Evolutionary conservation across 1,140 invertebrate genomes (phyloP), one percentile per base, ranked within the genome.

Genomic region (Drosophila athabasca): DNA sequence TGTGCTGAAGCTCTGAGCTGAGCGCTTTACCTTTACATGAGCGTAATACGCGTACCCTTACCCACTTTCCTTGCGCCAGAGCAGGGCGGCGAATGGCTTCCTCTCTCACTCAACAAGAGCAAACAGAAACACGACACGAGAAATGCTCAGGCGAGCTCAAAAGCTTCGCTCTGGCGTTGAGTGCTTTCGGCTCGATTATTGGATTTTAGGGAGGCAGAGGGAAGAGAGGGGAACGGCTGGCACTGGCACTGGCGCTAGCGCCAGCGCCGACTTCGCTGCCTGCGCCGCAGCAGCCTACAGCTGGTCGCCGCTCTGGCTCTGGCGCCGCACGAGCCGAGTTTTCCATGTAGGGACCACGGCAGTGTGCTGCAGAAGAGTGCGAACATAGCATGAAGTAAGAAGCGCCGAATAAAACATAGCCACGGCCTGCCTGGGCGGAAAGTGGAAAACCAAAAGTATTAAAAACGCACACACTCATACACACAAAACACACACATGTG

Each of bases 371-470:
- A 85, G 83, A 87, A 87, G 83, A 87, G 83, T 87, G 83, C 83
- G 83, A 87, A 88, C 83, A 88, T 87, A 87, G 83, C 82, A 85
- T 76, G 82, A 87, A 85, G 82, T 85, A 85, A 85, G 82, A 87
- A 87, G 82, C 82, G 82, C 83, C 74, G 77, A 68, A 81, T 80
- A 67, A 85, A 85, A 81, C 76, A 76, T 79, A 76, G 59, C 82
- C 44, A 77, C 79, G 71, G 71, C 43, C 70, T 74, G 71, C 43
- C 70, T 74, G 58, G 71, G 70, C 75, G 81, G 65, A 79, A 79
- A 84, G 81, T 84, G 81, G 46, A 84, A 84, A 77, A 69, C 54
- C 66, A 62, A 79, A 84, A 84, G 80, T 79, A 84, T 76, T 84
- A 68, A 68, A 67, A 67, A 67, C 74, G 62, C 52, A 59, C 26